These are phyloP conservation scores for Phocides pigmalion DNA, from an alignment of 1,140 invertebrate species.

Conservation along the genomic window DNA sequence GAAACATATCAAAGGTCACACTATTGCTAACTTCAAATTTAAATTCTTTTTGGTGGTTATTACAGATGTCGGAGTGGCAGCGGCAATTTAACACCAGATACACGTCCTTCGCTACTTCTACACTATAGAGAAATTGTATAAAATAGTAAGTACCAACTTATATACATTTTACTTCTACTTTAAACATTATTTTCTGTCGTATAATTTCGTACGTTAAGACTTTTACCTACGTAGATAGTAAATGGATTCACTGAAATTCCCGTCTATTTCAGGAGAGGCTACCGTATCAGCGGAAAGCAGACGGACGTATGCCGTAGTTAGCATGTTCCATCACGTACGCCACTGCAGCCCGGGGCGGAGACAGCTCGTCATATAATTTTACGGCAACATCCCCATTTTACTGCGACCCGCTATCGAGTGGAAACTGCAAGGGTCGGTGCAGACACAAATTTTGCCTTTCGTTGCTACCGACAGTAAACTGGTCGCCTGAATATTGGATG, in stretches of 20 bases:
- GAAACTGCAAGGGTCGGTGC: constrained; percentile 13
- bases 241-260: not conserved
- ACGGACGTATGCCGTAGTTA: not conserved
- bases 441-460: not conserved
- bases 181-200: no score
- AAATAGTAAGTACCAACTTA: no score
- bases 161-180: no score
- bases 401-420: constrained; percentile 8
- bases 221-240: no score
- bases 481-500: constrained; percentile 8
- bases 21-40: no score
- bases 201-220: no score
- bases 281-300: constrained; percentile 3
- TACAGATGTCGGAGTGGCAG: no score
- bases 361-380: constrained; percentile 15
- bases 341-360: not conserved
- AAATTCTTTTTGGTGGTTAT: no score
- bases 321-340: not conserved
- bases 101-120: no score
- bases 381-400: constrained; percentile 6
- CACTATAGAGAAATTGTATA: no score
- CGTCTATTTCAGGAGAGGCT: not conserved
- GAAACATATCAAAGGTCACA: no score
- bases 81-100: no score
- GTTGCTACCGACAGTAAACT: constrained; percentile 7